Percentiles rank a stretch among this genome's conserved stretches.
phyloP scores from a whole-genome alignment of 1,140 invertebrate species.

The Cyclargus thomasi region DNA sequence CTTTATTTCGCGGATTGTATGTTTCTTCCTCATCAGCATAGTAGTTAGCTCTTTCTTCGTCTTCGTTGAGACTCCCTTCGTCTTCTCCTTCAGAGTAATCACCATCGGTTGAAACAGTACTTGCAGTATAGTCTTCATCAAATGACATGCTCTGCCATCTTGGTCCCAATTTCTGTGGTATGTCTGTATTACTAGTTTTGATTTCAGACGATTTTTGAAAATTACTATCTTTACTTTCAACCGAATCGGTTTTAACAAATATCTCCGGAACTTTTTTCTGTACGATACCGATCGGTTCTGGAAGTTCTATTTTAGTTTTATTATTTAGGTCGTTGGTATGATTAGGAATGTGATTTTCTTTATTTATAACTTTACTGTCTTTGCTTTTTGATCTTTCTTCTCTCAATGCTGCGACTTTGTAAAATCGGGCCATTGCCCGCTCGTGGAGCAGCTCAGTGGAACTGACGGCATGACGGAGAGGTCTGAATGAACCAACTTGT shows the following conservation, averaged over 20 bases:
- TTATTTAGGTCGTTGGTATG: conserved; percentile 31
- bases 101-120: conserved; percentile 74
- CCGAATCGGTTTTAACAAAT: conserved; percentile 49
- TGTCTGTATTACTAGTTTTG: conserved; percentile 41
- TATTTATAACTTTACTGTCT: conserved; percentile 31
- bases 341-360: conserved; percentile 54
- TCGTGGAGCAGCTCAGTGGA: conserved; percentile 88
- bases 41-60: conserved; percentile 74
- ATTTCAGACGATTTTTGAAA: conserved; percentile 34
- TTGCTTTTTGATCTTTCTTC: conserved; percentile 76
- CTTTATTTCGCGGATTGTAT: conserved; percentile 79
- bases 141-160: conserved; percentile 68
- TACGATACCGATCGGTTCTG: conserved; percentile 18
- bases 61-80: conserved; percentile 74
- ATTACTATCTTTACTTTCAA: conserved; percentile 43
- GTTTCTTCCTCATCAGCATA: conserved; percentile 78
- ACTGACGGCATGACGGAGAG: conserved; percentile 82
- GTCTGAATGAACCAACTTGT: conserved; percentile 70
- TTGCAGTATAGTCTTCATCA: conserved; percentile 78
- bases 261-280: conserved; percentile 39
- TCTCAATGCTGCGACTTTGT: conserved; percentile 83
- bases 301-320: conserved; percentile 21
- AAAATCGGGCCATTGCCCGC: conserved; percentile 85
- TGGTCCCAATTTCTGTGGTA: conserved; percentile 5
- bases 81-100: conserved; percentile 70